Evolutionary conservation across 2,888 invertebrate species (phyloP), one percentile per base, ranked within the genome.

Genomic region (Xestoiulus laeticollis): DNA sequence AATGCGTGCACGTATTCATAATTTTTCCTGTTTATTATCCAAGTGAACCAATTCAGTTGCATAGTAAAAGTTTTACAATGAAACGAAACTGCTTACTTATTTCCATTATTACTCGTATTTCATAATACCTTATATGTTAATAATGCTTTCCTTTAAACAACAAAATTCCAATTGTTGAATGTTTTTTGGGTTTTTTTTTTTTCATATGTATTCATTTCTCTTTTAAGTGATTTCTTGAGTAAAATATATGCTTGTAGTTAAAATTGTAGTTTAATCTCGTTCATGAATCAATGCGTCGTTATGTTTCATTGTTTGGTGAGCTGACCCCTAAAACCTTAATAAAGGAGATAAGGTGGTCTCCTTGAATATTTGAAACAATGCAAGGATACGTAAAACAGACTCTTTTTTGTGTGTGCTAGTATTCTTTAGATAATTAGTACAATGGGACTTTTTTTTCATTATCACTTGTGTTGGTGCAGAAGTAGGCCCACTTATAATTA

Each of bases 251-350:
- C n/a, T 8, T 22, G 26, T 68, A 26, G 68, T 68, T 68, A 68
- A 68, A 68, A 68, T 68, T 68, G 26, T 10, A 68, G 68, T 26
- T 68, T 68, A 68, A 68, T 68, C 68, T 68, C 26, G 26, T 68
- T 68, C 68, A 68, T 68, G 68, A 68, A 68, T 68, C 68, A 68
- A 68, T 68, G 68, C 68, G 26, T 68, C 68, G 68, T 68, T 68
- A 68, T 68, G 26, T 68, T 68, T 68, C 68, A 68, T 68, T 68
- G 68, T 68, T 68, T 68, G 68, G 26, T 68, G 68, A 68, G 68
- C 26, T 68, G 68, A 68, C 68, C 68, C 68, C 68, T 68, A 68
- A 68, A 68, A 68, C 12, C 68, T n/a, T 68, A 68, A 68, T 26
- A 68, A 68, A 26, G 26, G 26, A 68, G 68, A 68, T 68, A 68